phyloP scores from a whole-genome alignment of 2,888 invertebrate genomes.

The Eupithecia subfuscata region DNA sequence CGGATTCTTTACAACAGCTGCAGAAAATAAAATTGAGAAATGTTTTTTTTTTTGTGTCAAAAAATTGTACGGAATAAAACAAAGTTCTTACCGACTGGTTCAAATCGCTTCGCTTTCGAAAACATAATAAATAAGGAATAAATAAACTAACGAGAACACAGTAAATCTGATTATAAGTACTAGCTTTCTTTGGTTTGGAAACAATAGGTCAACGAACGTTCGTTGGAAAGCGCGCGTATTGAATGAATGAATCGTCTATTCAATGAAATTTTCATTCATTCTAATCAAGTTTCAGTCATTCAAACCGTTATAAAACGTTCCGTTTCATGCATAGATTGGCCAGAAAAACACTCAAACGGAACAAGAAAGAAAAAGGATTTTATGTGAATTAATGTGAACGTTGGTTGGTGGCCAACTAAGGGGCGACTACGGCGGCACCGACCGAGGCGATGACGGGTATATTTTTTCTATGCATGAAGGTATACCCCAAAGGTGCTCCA shows the following conservation, averaged over 20 bases:
- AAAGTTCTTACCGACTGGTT: slow-evolving; percentile 66
- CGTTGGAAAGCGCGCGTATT: slow-evolving; percentile 48
- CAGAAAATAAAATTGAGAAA: background rate
- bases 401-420: too few relatives aligned
- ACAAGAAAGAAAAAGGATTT: too few relatives aligned
- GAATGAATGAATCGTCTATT: slow-evolving; percentile 26
- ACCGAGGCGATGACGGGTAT: too few relatives aligned
- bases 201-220: slow-evolving; percentile 29
- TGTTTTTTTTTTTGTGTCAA: too few relatives aligned
- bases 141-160: slow-evolving; percentile 3
- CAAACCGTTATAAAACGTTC: slow-evolving; percentile 58
- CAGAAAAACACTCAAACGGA: background rate
- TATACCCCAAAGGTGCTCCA: too few relatives aligned
- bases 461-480: too few relatives aligned
- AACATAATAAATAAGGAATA: slow-evolving; percentile 61
- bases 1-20: slow-evolving; percentile 34
- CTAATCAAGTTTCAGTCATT: slow-evolving; percentile 20
- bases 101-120: slow-evolving; percentile 79
- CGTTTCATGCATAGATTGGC: slow-evolving; percentile 28
- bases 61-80: background rate
- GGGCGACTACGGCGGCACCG: too few relatives aligned
- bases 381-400: too few relatives aligned
- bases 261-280: slow-evolving; percentile 19
- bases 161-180: slow-evolving; percentile 7
- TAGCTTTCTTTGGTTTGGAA: slow-evolving; percentile 6